phyloP scores from a whole-genome alignment of 37 sponge, comb jelly and placozoan species.

The Halisarca cf. caerulea region DNA sequence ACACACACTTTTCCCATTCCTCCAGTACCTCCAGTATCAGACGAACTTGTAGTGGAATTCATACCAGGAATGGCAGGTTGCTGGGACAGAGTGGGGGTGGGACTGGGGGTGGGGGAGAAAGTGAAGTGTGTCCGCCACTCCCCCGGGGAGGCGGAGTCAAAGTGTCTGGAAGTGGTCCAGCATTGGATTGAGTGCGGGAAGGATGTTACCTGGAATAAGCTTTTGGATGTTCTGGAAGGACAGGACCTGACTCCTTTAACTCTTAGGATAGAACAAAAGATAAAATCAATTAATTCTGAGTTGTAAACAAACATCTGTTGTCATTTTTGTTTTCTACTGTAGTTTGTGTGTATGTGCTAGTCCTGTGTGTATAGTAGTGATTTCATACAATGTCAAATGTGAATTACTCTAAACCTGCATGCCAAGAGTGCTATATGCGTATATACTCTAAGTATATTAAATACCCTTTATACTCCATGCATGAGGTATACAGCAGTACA shows the following conservation, averaged over 20 bases:
- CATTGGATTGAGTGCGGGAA: neutral
- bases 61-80: neutral
- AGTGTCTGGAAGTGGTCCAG: neutral
- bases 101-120: neutral
- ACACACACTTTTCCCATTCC: too few relatives aligned
- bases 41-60: neutral
- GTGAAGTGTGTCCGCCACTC: conserved; percentile 3
- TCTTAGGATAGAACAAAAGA: neutral
- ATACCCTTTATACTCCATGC: too few relatives aligned
- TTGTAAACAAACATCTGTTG: too few relatives aligned
- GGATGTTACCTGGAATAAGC: conserved; percentile 5
- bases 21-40: neutral
- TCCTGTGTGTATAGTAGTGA: too few relatives aligned
- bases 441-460: too few relatives aligned
- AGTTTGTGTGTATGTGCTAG: too few relatives aligned
- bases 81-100: conserved; percentile 19
- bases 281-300: too few relatives aligned
- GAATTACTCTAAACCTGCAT: too few relatives aligned
- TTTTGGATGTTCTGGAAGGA: neutral
- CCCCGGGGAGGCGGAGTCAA: neutral
- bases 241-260: neutral
- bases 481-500: too few relatives aligned
- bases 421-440: too few relatives aligned
- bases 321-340: too few relatives aligned
- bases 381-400: too few relatives aligned